Evolutionary conservation across 2,113 vertebrate genomes (phyloP).

Genomic region (Crotalus viridis): DNA sequence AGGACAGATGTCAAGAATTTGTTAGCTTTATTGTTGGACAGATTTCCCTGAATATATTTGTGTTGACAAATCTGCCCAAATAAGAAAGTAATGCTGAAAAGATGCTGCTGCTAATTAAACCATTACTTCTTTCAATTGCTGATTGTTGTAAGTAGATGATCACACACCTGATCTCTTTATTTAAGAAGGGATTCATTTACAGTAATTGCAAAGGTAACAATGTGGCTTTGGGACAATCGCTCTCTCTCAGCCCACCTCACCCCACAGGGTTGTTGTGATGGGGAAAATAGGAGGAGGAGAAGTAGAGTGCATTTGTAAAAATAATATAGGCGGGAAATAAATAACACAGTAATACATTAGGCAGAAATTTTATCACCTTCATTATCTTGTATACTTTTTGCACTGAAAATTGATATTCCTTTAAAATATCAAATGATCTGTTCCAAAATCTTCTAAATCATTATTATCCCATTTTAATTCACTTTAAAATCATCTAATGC

Average conservation of each 20-base stretch:
- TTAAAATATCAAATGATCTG: neutral
- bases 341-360: neutral
- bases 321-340: neutral
- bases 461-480: constrained; percentile 9
- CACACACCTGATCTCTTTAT: neutral
- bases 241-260: neutral
- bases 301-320: neutral
- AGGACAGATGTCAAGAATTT: neutral
- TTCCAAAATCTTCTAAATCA: neutral
- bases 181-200: neutral
- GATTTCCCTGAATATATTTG: constrained; percentile 15
- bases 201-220: neutral
- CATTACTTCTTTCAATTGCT: neutral
- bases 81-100: neutral
- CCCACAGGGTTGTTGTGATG: neutral
- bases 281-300: neutral
- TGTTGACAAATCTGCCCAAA: constrained; percentile 10
- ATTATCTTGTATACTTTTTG: constrained; percentile 10
- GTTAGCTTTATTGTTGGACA: neutral
- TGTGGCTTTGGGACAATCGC: too few relatives aligned
- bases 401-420: constrained; percentile 1
- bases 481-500: neutral
- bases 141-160: neutral
- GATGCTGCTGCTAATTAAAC: neutral
- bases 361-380: neutral